phyloP scores from a whole-genome alignment of 2,888 invertebrate genomes.

The Atherix ibis region DNA sequence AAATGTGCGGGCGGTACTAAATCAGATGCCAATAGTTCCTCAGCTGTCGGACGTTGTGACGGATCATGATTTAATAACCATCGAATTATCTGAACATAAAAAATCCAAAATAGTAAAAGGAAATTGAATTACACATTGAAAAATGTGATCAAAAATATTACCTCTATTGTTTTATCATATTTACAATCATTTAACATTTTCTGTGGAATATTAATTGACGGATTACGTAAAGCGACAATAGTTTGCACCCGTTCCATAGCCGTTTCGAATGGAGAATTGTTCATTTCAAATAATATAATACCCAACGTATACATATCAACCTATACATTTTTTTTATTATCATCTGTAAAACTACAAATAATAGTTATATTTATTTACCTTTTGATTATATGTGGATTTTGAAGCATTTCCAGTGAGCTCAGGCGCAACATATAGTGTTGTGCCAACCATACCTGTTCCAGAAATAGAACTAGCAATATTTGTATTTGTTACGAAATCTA shows the following conservation, averaged over 20 bases:
- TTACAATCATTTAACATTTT: slow-evolving; percentile 37
- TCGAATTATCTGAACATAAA: slow-evolving; percentile 34
- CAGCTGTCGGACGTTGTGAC: slow-evolving; percentile 64
- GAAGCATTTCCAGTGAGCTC: slow-evolving; percentile 58
- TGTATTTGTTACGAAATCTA: slow-evolving; percentile 2
- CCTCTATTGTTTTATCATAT: slow-evolving; percentile 35
- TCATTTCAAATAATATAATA: slow-evolving; percentile 93
- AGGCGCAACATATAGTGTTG: slow-evolving; percentile 88
- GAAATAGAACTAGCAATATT: slow-evolving; percentile 21
- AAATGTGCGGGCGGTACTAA: slow-evolving; percentile 71
- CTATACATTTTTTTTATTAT: slow-evolving; percentile 1
- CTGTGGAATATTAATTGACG: slow-evolving; percentile 53
- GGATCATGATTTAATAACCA: slow-evolving; percentile 81
- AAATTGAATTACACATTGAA: background rate
- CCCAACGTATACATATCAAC: slow-evolving; percentile 69
- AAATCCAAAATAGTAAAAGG: background rate
- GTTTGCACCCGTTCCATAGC: slow-evolving; percentile 79
- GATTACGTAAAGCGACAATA: slow-evolving; percentile 52
- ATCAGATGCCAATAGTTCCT: slow-evolving; percentile 66
- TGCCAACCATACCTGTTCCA: slow-evolving; percentile 77
- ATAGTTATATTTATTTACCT: no score
- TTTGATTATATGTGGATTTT: slow-evolving; percentile 71
- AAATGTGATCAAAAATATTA: slow-evolving; percentile 17
- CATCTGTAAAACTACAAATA: background rate
- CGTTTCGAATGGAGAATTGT: slow-evolving; percentile 65